Conservation (phyloP, 2,113 vertebrate species). For the Salvelinus alpinus region DNA sequence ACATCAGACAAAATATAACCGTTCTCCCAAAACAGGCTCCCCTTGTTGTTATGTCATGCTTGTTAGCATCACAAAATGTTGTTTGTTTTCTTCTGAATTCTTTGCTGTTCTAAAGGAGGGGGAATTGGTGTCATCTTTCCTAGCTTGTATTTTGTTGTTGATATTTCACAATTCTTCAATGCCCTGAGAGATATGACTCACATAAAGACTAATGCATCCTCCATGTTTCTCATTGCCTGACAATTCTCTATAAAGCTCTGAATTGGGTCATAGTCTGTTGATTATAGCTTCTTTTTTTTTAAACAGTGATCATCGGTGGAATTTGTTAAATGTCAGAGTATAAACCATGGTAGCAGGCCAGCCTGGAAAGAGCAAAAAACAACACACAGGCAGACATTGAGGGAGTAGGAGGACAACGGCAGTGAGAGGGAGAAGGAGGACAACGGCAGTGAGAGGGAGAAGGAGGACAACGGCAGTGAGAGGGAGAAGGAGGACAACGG, state of each 20-base stretch:
- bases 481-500: no score
- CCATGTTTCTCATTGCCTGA: constrained; percentile 18
- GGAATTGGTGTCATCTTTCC: background rate
- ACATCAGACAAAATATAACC: background rate
- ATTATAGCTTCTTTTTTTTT: background rate
- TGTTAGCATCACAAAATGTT: background rate
- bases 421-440: no score
- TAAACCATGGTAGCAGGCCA: constrained; percentile 23
- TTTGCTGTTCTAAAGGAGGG: background rate
- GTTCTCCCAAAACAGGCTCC: no score
- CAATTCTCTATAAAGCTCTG: background rate
- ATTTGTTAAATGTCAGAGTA: constrained; percentile 32
- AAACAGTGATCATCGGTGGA: constrained; percentile 47
- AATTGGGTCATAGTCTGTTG: constrained; percentile 31
- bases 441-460: no score
- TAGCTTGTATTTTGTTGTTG: constrained; percentile 11
- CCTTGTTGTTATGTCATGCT: background rate
- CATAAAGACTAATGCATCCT: constrained; percentile 21
- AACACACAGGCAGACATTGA: background rate
- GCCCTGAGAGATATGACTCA: constrained; percentile 11
- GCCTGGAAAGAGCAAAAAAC: background rate
- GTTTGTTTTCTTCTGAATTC: background rate
- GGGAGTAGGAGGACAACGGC: background rate
- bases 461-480: no score
- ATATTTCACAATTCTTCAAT: constrained; percentile 15